Percentiles rank a stretch among this genome's conserved stretches.
Conservation (phyloP, 2,888 invertebrate genomes). For the Megaustenia siamemsis region DNA sequence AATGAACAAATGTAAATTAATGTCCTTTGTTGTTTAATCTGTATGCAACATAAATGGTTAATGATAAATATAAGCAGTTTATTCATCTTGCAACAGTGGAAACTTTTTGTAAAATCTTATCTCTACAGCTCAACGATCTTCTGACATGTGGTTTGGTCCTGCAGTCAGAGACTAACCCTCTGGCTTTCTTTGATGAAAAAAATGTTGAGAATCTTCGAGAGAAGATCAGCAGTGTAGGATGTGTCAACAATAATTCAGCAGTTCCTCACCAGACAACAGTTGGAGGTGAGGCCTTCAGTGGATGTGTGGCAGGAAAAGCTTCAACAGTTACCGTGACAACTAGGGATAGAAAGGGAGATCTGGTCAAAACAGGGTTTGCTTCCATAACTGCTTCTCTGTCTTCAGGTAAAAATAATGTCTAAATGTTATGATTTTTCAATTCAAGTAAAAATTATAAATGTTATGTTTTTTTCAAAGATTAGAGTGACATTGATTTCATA, state of each 20-base stretch:
- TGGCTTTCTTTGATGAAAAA: conserved; percentile 73
- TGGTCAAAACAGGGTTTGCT: conserved; percentile 77
- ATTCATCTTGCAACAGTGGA: no score
- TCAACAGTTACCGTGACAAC: conserved; percentile 79
- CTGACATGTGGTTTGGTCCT: conserved; percentile 31
- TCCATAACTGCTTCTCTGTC: conserved; percentile 66
- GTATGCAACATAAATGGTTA: no score
- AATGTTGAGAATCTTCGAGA: conserved; percentile 69
- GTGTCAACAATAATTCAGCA: conserved; percentile 79
- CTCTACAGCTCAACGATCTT: conserved; percentile 33
- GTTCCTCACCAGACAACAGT: conserved; percentile 80
- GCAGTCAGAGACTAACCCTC: conserved; percentile 49
- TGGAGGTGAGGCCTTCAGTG: conserved; percentile 79
- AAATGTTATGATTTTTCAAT: not conserved
- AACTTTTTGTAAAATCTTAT: no score
- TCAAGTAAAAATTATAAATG: not conserved
- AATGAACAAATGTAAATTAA: no score
- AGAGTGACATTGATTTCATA: no score
- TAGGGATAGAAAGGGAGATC: conserved; percentile 77
- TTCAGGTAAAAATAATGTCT: conserved; percentile 37
- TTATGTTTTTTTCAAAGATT: no score
- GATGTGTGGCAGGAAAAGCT: conserved; percentile 76
- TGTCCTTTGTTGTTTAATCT: no score
- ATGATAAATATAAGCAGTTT: no score
- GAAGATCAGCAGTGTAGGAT: conserved; percentile 76